phyloP scores from a whole-genome alignment of 2,888 invertebrate genomes.

The Allygus modestus region DNA sequence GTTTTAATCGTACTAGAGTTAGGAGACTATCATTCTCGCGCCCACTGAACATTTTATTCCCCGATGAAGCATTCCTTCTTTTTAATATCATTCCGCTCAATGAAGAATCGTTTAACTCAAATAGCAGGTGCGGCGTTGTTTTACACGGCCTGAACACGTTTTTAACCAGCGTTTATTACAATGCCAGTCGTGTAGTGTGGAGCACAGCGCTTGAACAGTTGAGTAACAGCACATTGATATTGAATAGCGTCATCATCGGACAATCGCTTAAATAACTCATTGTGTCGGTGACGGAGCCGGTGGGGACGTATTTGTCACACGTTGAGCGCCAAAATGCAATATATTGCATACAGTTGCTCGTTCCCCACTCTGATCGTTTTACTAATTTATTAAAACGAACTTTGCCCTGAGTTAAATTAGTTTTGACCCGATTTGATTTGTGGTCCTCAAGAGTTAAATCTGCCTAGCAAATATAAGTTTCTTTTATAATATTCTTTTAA shows the following conservation, averaged over 20 bases:
- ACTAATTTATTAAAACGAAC: slow-evolving; percentile 33
- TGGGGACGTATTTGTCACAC: slow-evolving; percentile 24
- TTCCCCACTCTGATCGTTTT: not conserved
- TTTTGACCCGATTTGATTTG: not conserved
- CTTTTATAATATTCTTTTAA: too few relatives aligned
- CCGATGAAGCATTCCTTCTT: too few relatives aligned
- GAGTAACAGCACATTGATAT: not conserved
- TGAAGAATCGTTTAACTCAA: too few relatives aligned
- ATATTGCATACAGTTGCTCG: not conserved
- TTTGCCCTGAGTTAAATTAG: not conserved
- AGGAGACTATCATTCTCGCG: too few relatives aligned
- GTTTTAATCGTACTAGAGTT: too few relatives aligned
- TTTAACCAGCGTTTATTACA: slow-evolving; percentile 19
- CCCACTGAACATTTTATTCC: too few relatives aligned
- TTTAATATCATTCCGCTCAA: too few relatives aligned
- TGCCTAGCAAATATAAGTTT: too few relatives aligned
- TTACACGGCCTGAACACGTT: not conserved
- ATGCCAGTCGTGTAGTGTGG: too few relatives aligned
- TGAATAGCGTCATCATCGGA: slow-evolving; percentile 38
- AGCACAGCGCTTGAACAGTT: too few relatives aligned
- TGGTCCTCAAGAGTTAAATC: too few relatives aligned
- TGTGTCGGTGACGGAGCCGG: slow-evolving; percentile 32
- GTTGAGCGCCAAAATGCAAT: slow-evolving; percentile 33
- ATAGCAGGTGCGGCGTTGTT: too few relatives aligned
- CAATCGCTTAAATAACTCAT: slow-evolving; percentile 55